Conservation (phyloP, 2,888 invertebrate genomes). For the Cataglyphis altisquamis region DNA sequence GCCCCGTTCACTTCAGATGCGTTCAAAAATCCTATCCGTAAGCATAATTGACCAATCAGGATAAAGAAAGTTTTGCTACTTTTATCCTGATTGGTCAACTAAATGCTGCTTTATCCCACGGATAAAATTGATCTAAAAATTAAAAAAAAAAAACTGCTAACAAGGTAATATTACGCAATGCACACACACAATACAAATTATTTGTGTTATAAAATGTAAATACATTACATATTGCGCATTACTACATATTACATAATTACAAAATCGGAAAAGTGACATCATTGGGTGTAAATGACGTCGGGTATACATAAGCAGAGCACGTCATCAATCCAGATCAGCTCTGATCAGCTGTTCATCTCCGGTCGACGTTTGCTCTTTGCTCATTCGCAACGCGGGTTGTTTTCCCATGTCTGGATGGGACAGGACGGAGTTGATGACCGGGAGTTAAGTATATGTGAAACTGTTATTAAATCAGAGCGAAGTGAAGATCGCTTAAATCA, state of each 20-base stretch:
- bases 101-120: background rate
- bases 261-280: background rate
- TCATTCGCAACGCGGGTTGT: background rate
- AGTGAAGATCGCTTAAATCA: background rate
- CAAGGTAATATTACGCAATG: background rate
- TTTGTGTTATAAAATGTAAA: background rate
- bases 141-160: background rate
- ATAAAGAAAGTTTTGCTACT: background rate
- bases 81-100: background rate
- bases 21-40: too few relatives aligned
- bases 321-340: background rate
- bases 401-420: conserved; percentile 10
- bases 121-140: background rate
- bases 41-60: background rate
- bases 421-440: background rate
- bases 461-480: conserved; percentile 21
- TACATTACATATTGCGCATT: too few relatives aligned
- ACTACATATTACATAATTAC: too few relatives aligned
- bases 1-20: too few relatives aligned
- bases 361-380: conserved; percentile 31
- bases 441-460: background rate
- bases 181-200: too few relatives aligned
- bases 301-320: background rate
- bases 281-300: background rate
- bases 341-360: conserved; percentile 43